Conservation (phyloP, 1,140 invertebrate species). For the Limonius californicus region DNA sequence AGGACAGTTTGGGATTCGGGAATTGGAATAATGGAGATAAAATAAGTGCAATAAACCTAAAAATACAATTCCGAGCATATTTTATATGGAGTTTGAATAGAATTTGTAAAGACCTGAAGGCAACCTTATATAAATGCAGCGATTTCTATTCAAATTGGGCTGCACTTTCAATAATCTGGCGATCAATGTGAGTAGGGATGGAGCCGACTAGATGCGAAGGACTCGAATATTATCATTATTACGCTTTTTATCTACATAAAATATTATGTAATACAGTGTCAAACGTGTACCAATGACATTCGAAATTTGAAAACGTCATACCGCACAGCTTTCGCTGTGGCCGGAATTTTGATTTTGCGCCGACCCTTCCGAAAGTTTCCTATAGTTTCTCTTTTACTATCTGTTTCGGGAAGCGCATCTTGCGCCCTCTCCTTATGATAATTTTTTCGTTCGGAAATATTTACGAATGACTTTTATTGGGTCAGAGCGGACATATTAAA, state of each 20-base stretch:
- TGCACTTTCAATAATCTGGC: constrained; percentile 9
- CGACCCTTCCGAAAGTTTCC: too few species aligned
- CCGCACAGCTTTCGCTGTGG: too few species aligned
- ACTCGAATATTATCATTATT: constrained; percentile 4
- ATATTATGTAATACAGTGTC: not conserved
- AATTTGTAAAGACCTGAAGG: constrained; percentile 11
- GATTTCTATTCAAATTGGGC: constrained; percentile 12
- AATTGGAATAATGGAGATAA: constrained; percentile 15
- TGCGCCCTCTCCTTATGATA: too few species aligned
- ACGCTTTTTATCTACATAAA: not conserved
- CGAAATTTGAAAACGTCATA: too few species aligned
- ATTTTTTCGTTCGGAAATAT: not conserved
- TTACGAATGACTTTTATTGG: not conserved
- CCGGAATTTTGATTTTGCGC: too few species aligned
- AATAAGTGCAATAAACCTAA: constrained; percentile 15
- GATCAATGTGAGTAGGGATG: constrained; percentile 4
- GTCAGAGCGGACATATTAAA: not conserved
- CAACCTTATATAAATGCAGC: constrained; percentile 1
- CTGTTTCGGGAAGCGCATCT: too few species aligned
- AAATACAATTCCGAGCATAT: constrained; percentile 13
- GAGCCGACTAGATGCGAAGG: not conserved
- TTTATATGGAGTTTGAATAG: constrained; percentile 7
- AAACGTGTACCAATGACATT: not conserved
- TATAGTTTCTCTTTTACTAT: too few species aligned
- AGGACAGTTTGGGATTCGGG: constrained; percentile 9